phyloP scores from a whole-genome alignment of 1,140 invertebrate species.

The Drosophila melanica region DNA sequence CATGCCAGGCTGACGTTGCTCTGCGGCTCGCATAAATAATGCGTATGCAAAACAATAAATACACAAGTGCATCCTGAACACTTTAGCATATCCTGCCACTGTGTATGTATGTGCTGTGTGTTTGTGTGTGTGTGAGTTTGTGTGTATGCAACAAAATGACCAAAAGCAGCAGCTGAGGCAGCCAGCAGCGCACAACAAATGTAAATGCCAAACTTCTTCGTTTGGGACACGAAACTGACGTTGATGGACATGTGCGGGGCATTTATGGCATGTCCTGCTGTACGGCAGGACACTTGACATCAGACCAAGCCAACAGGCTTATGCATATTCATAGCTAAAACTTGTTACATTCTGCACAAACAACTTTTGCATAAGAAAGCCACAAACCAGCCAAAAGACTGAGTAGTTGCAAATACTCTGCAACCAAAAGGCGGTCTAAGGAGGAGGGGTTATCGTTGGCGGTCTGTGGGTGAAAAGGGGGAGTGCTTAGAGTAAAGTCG shows the following conservation, averaged over 20 bases:
- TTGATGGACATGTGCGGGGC: slow-evolving; percentile 65
- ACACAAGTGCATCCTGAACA: slow-evolving; percentile 53
- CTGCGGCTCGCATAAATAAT: slow-evolving; percentile 67
- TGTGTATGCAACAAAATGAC: slow-evolving; percentile 55
- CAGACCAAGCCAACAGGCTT: slow-evolving; percentile 40
- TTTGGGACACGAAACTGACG: slow-evolving; percentile 26
- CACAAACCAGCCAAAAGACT: slow-evolving; percentile 17
- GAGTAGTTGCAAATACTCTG: slow-evolving; percentile 37
- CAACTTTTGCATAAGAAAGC: slow-evolving; percentile 64
- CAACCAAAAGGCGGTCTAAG: not conserved
- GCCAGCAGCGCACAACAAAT: slow-evolving; percentile 44
- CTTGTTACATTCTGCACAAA: slow-evolving; percentile 54
- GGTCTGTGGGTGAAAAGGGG: no score
- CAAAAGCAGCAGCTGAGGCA: slow-evolving; percentile 36
- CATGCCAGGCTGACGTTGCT: slow-evolving; percentile 41
- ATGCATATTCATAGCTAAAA: slow-evolving; percentile 75
- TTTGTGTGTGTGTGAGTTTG: not conserved
- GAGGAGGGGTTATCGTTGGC: not conserved
- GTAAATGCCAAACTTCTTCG: slow-evolving; percentile 50
- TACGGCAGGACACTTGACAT: slow-evolving; percentile 49
- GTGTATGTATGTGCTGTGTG: not conserved
- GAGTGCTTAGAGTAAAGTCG: slow-evolving; percentile 4
- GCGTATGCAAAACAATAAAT: slow-evolving; percentile 76
- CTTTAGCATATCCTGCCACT: not conserved
- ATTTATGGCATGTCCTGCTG: slow-evolving; percentile 61